These are phyloP conservation scores for Linnaemya tessellans DNA, from an alignment of 2,888 invertebrate species.

Conservation along the genomic window DNA sequence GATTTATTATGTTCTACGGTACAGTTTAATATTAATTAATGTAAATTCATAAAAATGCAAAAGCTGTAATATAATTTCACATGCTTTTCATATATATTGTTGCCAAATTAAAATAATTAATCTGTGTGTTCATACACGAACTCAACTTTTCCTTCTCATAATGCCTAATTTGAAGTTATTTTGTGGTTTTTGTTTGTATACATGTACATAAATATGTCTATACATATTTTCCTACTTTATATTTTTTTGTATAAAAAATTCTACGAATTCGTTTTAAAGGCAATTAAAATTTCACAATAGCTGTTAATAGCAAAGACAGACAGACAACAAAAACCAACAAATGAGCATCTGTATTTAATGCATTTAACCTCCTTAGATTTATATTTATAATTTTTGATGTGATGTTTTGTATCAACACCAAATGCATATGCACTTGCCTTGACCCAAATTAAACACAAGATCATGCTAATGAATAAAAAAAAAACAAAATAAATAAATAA, in stretches of 20 bases:
- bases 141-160: not conserved
- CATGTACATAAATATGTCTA: too few relatives aligned
- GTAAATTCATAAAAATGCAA: too few relatives aligned
- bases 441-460: conserved; percentile 69
- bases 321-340: not conserved
- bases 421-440: conserved; percentile 67
- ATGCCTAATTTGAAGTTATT: conserved; percentile 1
- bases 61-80: too few relatives aligned
- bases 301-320: not conserved
- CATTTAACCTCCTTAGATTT: conserved; percentile 54
- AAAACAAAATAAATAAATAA: conserved; percentile 22
- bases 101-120: not conserved
- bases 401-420: conserved; percentile 25
- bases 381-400: conserved; percentile 33
- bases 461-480: conserved; percentile 64
- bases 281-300: conserved; percentile 47
- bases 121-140: not conserved
- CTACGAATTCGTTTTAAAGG: conserved; percentile 42
- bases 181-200: conserved; percentile 1
- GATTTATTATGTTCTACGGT: too few relatives aligned
- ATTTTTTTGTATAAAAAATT: conserved; percentile 8
- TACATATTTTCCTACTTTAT: not conserved
- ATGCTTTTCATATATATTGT: not conserved
- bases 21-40: too few relatives aligned
- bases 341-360: conserved; percentile 51